A percentile compares a stretch with the other conserved stretches of the same genome.
These are phyloP conservation scores for Anableps anableps DNA, from an alignment of 2,797 vertebrate species.

Conservation along the genomic window DNA sequence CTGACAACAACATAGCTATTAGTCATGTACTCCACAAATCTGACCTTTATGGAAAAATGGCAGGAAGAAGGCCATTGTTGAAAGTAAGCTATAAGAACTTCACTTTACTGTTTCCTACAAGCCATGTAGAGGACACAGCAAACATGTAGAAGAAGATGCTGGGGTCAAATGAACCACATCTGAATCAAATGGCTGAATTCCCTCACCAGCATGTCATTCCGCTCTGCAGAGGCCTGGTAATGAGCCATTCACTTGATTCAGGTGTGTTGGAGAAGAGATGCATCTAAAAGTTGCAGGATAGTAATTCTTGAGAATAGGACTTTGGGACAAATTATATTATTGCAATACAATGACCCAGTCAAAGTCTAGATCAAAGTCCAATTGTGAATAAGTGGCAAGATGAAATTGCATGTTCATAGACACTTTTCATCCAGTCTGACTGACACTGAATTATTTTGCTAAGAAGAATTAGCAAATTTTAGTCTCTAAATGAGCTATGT, in stretches of 20 bases:
- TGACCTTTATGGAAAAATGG: background rate
- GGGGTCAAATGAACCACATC: background rate
- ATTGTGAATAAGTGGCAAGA: background rate
- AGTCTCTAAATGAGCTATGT: background rate
- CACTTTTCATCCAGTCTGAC: background rate
- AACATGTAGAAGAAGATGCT: background rate
- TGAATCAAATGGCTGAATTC: background rate
- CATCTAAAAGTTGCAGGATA: background rate
- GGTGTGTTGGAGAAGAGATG: background rate
- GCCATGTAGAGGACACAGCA: too few relatives aligned
- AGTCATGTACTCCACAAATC: background rate
- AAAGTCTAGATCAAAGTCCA: background rate
- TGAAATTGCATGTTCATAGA: background rate
- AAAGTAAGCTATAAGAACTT: background rate
- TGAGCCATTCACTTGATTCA: background rate
- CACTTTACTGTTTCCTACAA: background rate
- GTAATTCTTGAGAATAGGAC: background rate
- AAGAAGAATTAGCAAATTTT: too few relatives aligned
- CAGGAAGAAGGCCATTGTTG: background rate
- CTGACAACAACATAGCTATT: background rate
- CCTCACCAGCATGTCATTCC: background rate
- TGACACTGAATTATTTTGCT: background rate
- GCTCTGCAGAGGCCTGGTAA: slow-evolving; percentile 2
- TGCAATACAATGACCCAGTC: background rate
- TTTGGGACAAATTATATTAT: background rate